Evolutionary conservation across 2,113 vertebrate species (phyloP), one percentile per base, ranked within the genome.

Genomic region (Catharus fuscescens): DNA sequence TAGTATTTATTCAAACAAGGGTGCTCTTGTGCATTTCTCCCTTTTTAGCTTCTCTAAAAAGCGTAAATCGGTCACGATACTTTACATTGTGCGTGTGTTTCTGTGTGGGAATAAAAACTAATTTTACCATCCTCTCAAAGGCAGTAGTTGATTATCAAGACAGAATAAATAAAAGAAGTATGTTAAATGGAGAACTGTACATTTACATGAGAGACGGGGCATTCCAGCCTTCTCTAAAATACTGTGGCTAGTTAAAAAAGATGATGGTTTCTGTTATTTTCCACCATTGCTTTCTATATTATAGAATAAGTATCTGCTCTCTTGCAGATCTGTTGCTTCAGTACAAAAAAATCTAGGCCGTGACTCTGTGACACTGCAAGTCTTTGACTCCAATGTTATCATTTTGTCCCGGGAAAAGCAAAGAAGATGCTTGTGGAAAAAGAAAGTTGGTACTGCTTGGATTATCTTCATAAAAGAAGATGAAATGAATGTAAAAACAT

Each of bases 1-100:
- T 53, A 95, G 93, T 95, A 92, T 97, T 95, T 93, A 90, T 90
- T 94, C 54, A 85, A 78, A 96, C 88, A 97, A 95, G 86, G 71
- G 61, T 93, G 71, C 74, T 91, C 83, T 96, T 96, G 86, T 96
- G 60, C 48, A 88, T 92, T 84, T 92, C 89, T 87, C 53, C 70
- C 50, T 89, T 80, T 82, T 69, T 65, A 87, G 80, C 83, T 79
- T 79, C 77, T 82, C 74, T 91, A 45, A 91, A 97, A 92, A 48
- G 90, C 86, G 53, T 83, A 86, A 89, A 93, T 82, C 3, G 0
- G 57, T 81, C 93, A 93, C 6, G 81, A 86, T 90, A 83, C 66
- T 60, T 91, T 91, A 80, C 76, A 93, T 21, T 94, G 83, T 80
- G 67, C 82, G 76, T 81, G 32, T 2, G 5, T n/a, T 47, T 74